These are phyloP conservation scores for Prionailurus bengalensis DNA, from an alignment of 2,113 vertebrate species.

Conservation along the genomic window DNA sequence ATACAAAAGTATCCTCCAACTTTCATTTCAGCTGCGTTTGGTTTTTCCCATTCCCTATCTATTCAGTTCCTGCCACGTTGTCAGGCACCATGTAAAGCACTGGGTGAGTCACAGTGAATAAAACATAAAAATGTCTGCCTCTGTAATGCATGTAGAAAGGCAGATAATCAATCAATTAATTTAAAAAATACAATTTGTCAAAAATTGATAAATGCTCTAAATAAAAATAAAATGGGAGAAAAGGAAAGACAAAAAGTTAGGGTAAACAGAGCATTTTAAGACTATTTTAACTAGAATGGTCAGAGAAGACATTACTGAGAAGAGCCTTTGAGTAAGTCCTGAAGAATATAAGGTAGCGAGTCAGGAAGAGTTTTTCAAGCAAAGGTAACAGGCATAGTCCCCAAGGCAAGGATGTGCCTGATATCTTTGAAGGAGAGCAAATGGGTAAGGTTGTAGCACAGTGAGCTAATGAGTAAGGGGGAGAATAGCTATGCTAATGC, in stretches of 20 bases:
- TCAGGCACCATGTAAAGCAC: neutral
- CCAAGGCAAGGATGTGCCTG: neutral
- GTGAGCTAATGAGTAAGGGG: neutral
- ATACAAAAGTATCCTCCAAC: neutral
- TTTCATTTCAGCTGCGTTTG: neutral
- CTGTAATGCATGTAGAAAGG: neutral
- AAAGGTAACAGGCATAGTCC: neutral
- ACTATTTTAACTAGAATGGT: neutral
- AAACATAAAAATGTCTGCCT: neutral
- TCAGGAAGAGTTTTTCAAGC: neutral
- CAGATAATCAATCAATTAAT: neutral
- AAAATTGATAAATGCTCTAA: neutral
- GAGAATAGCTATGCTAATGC: neutral
- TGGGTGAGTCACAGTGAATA: neutral
- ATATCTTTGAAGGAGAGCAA: neutral
- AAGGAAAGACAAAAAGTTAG: neutral
- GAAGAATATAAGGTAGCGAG: neutral
- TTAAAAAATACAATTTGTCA: neutral
- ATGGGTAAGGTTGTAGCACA: neutral
- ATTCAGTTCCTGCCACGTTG: neutral
- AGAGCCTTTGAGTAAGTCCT: neutral
- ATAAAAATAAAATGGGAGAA: neutral
- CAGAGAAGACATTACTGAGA: neutral
- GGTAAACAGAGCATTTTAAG: neutral
- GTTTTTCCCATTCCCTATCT: neutral